phyloP scores from a whole-genome alignment of 2,797 vertebrate genomes.

The Lithobates sylvaticus region DNA sequence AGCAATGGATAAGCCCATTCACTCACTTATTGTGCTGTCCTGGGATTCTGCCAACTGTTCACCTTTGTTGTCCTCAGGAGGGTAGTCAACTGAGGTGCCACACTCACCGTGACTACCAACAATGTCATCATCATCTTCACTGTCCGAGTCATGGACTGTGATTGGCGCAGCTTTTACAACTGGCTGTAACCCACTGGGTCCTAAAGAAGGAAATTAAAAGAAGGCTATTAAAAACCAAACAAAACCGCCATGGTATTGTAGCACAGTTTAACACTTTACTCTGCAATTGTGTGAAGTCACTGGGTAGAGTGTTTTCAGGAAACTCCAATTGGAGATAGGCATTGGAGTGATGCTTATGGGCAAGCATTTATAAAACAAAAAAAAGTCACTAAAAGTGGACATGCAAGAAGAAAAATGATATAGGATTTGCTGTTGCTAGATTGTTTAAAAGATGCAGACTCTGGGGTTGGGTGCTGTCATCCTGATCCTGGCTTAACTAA shows the following conservation, averaged over 20 bases:
- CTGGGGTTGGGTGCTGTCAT: too few species aligned
- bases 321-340: too few species aligned
- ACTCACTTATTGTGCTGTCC: constrained; percentile 71
- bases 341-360: too few species aligned
- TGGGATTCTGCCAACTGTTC: constrained; percentile 70
- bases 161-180: constrained; percentile 82
- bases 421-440: too few species aligned
- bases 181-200: constrained; percentile 90
- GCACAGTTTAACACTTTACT: not conserved
- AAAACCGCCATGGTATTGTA: not conserved
- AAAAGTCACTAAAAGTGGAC: too few species aligned
- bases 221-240: not conserved
- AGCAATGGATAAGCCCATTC: too few species aligned
- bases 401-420: too few species aligned
- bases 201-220: constrained; percentile 70
- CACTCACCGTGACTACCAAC: constrained; percentile 73
- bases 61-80: constrained; percentile 79
- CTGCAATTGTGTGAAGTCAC: too few species aligned
- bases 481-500: too few species aligned
- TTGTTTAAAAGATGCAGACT: too few species aligned
- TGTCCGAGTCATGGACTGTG: constrained; percentile 93
- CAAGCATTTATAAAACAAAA: too few species aligned
- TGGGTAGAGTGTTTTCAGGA: not conserved
- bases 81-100: constrained; percentile 75
- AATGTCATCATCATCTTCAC: constrained; percentile 91